Evolutionary conservation across 2,113 vertebrate genomes (phyloP).

Genomic region (Ursus arctos): DNA sequence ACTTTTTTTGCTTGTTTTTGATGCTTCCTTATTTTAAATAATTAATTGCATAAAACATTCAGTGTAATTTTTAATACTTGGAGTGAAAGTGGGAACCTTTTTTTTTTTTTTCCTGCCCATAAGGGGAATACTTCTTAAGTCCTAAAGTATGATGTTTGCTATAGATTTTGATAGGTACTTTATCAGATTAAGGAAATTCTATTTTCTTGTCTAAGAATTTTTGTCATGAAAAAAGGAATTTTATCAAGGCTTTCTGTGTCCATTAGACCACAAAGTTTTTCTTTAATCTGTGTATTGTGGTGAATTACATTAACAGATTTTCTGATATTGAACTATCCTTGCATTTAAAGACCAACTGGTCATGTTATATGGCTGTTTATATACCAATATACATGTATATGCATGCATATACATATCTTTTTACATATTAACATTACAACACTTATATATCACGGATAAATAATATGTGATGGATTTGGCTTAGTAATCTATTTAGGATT

Average conservation of each 20-base stretch:
- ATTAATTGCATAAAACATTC: not conserved
- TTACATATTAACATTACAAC: not conserved
- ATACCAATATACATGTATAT: not conserved
- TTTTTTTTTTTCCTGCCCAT: not conserved
- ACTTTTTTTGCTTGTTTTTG: not conserved
- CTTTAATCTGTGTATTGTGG: constrained; percentile 14
- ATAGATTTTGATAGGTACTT: constrained; percentile 22
- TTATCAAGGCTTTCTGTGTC: not conserved
- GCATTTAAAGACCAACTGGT: not conserved
- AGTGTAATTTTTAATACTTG: constrained; percentile 21
- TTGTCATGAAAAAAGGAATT: not conserved
- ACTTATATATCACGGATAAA: not conserved
- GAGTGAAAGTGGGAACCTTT: not conserved
- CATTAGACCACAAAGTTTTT: not conserved
- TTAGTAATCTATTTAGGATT: constrained; percentile 26
- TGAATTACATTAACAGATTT: constrained; percentile 36
- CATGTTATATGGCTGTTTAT: not conserved
- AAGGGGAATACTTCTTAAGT: not conserved
- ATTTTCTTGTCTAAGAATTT: constrained; percentile 22
- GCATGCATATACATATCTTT: not conserved
- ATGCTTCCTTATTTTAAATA: not conserved
- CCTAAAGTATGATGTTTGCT: constrained; percentile 1
- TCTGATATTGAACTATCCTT: constrained; percentile 10
- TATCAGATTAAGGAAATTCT: constrained; percentile 4
- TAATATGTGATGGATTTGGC: not conserved